Evolutionary conservation across 2,113 vertebrate genomes (phyloP).

Genomic region (Oriolus oriolus): DNA sequence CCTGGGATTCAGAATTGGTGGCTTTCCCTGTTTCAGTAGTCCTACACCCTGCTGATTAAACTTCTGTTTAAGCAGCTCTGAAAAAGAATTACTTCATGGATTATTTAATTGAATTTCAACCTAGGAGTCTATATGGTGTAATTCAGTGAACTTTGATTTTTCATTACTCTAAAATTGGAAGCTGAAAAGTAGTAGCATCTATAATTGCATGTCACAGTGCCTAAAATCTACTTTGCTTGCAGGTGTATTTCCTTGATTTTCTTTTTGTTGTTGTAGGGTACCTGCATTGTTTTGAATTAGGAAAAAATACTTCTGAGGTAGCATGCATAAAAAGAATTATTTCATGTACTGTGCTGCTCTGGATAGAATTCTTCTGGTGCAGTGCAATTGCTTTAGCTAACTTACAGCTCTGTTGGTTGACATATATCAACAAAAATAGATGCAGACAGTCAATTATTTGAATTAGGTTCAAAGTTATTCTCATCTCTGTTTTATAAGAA

Average conservation of each 20-base stretch:
- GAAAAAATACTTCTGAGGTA: background rate
- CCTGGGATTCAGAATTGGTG: background rate
- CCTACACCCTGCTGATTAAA: background rate
- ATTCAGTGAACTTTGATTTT: constrained; percentile 47
- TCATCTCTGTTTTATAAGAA: background rate
- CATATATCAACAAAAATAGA: constrained; percentile 12
- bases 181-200: background rate
- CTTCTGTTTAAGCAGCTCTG: background rate
- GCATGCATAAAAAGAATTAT: background rate
- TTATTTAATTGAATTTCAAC: background rate
- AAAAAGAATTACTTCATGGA: background rate
- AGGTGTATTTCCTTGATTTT: background rate
- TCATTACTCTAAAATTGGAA: background rate
- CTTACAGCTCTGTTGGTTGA: background rate
- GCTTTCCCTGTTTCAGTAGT: background rate
- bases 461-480: background rate
- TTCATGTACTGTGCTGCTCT: background rate
- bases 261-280: background rate
- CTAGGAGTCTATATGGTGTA: background rate
- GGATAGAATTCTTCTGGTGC: background rate
- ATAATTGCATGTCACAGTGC: background rate
- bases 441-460: constrained; percentile 36
- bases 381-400: background rate
- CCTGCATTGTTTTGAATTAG: background rate
- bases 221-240: background rate